These are phyloP conservation scores for Barnardius zonarius DNA, from an alignment of 2,113 vertebrate genomes.

Conservation along the genomic window DNA sequence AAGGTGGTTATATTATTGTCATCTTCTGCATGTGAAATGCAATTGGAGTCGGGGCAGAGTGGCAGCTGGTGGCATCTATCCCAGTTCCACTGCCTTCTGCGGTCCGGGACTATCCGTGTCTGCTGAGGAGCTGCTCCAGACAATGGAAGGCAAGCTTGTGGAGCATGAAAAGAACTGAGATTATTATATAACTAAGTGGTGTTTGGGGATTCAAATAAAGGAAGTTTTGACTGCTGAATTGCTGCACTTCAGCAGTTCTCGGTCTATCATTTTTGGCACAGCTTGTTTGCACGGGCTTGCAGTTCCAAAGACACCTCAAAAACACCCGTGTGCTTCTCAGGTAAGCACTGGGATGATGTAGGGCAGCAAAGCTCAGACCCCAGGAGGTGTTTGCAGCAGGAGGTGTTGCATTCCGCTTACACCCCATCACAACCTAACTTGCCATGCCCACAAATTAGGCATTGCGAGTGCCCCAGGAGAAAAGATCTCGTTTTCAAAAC, in stretches of 20 bases:
- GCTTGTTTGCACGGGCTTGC: background rate
- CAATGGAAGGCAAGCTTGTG: background rate
- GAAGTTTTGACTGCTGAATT: constrained; percentile 70
- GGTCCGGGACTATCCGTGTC: background rate
- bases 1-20: background rate
- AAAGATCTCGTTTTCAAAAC: background rate
- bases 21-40: constrained; percentile 27
- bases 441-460: background rate
- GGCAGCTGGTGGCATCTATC: constrained; percentile 15
- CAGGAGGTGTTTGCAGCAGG: background rate
- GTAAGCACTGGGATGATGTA: background rate
- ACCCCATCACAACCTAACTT: background rate
- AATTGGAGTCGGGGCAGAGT: background rate
- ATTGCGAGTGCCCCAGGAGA: background rate
- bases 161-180: constrained; percentile 35
- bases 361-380: background rate
- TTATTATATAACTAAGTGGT: constrained; percentile 57
- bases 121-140: constrained; percentile 37
- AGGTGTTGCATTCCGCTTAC: background rate
- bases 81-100: background rate
- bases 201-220: constrained; percentile 70
- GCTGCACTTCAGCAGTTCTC: constrained; percentile 47
- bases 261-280: constrained; percentile 71
- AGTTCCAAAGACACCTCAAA: constrained; percentile 25
- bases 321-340: background rate